These are phyloP conservation scores for Marmota monax DNA, from an alignment of 2,113 vertebrate species.

Conservation along the genomic window DNA sequence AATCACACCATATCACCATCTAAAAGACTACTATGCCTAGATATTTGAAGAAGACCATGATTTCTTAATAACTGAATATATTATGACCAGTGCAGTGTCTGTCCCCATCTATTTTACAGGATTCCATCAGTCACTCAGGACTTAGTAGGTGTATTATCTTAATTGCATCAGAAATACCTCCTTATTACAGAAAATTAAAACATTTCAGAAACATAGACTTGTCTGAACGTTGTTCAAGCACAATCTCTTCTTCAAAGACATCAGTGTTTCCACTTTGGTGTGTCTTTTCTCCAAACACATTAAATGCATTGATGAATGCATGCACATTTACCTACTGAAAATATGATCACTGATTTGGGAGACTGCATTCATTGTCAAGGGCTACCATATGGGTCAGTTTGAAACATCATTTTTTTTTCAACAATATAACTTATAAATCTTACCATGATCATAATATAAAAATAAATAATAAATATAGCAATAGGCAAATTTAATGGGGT, in stretches of 20 bases:
- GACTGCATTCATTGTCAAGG: neutral
- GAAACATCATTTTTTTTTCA: neutral
- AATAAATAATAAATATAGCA: neutral
- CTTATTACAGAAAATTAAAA: neutral
- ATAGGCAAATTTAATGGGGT: neutral
- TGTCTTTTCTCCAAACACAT: neutral
- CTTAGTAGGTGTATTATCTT: neutral
- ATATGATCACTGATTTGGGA: neutral
- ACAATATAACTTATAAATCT: neutral
- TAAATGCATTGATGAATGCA: neutral
- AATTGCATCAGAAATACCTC: neutral
- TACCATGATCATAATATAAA: neutral
- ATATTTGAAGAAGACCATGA: neutral
- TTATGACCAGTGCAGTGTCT: rapidly evolving
- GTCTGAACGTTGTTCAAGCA: neutral
- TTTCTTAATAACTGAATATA: neutral
- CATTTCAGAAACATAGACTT: neutral
- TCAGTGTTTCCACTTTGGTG: neutral
- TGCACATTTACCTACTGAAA: neutral
- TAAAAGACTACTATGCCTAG: neutral
- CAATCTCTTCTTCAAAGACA: neutral
- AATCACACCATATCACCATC: neutral
- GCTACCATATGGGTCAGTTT: neutral
- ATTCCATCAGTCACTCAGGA: neutral
- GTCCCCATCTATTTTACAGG: neutral